Conservation (phyloP, 2,113 vertebrate species). For the Syrmaticus mikado region DNA sequence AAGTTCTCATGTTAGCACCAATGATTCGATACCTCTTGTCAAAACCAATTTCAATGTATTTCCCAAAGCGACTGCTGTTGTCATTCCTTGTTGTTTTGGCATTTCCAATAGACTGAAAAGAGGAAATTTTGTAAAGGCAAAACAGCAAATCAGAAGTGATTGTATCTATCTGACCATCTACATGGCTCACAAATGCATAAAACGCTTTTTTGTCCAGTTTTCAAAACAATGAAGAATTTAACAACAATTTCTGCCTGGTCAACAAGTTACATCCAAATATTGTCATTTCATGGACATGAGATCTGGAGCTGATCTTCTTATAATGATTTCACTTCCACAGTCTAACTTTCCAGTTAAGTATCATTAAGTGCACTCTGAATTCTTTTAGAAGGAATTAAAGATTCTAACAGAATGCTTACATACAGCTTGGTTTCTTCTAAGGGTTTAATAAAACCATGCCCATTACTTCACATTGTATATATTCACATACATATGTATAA, state of each 20-base stretch:
- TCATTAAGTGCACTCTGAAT: neutral
- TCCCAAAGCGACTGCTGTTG: constrained; percentile 99
- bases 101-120: constrained; percentile 93
- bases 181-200: neutral
- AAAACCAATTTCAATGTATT: constrained; percentile 98
- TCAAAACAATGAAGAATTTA: neutral
- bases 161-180: neutral
- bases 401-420: neutral
- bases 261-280: neutral
- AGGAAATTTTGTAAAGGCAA: neutral
- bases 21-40: constrained; percentile 93
- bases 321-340: neutral
- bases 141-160: constrained; percentile 1
- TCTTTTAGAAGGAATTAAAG: neutral
- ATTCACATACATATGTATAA: neutral
- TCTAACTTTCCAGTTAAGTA: neutral
- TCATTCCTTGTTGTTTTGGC: constrained; percentile 98
- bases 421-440: neutral
- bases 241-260: rapidly evolving
- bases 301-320: neutral
- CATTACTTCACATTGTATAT: neutral
- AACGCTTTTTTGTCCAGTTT: neutral
- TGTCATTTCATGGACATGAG: neutral
- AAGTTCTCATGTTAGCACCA: constrained; percentile 99
- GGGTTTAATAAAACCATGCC: neutral